Conservation (phyloP, 2,888 invertebrate species). For the Thymelicus acteon region DNA sequence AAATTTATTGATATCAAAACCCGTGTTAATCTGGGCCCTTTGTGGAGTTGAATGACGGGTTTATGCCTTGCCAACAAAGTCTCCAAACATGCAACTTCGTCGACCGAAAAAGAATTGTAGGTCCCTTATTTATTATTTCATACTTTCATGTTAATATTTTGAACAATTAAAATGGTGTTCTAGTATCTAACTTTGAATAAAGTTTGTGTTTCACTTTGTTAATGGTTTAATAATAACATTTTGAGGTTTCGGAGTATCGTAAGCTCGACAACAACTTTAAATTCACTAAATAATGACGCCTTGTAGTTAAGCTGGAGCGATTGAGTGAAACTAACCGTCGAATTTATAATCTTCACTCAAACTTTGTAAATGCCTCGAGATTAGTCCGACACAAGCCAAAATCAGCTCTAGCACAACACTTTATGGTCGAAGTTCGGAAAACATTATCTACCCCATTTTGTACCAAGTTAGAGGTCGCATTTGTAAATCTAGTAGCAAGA, state of each 20-base stretch:
- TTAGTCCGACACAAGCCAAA: not conserved
- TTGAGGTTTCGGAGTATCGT: not conserved
- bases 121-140: no score
- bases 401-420: not conserved
- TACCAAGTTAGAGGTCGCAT: conserved; percentile 15
- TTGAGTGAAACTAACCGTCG: conserved; percentile 21
- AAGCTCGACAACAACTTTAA: conserved; percentile 6
- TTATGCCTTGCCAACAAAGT: no score
- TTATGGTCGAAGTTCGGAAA: not conserved
- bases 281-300: conserved; percentile 15
- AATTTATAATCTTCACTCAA: conserved; percentile 24
- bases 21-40: no score
- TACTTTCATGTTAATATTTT: no score
- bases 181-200: no score
- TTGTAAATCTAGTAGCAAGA: conserved; percentile 25
- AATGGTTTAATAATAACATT: not conserved
- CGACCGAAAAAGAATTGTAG: no score
- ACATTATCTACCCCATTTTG: not conserved
- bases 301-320: conserved; percentile 16
- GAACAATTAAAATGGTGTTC: no score
- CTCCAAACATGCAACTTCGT: no score
- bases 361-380: conserved; percentile 15
- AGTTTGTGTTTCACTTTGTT: not conserved
- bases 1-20: no score
- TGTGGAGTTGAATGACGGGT: no score